phyloP scores from a whole-genome alignment of 2,797 vertebrate genomes.

The Borostomias antarcticus region DNA sequence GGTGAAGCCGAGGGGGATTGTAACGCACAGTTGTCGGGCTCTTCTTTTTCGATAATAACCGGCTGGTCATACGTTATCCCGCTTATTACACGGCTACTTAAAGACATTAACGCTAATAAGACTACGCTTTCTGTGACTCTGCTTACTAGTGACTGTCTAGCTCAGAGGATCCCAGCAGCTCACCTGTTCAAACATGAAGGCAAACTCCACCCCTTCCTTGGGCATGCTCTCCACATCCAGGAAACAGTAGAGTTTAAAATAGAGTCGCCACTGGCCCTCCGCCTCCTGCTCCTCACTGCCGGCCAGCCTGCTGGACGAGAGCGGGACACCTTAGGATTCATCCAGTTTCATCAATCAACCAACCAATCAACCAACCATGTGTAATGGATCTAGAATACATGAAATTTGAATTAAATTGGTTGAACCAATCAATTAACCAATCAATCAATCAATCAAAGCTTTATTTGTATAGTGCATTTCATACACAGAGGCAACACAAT shows the following conservation, averaged over 20 bases:
- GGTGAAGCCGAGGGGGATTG: no score
- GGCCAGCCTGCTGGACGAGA: constrained; percentile 74
- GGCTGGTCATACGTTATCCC: no score
- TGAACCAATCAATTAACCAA: neutral
- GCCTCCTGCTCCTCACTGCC: constrained; percentile 82
- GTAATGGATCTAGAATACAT: no score
- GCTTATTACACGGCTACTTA: neutral
- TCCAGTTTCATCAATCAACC: neutral
- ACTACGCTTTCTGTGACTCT: neutral
- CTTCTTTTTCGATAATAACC: no score
- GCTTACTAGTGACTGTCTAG: neutral
- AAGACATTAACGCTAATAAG: neutral
- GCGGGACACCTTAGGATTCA: neutral
- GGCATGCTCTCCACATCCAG: constrained; percentile 91
- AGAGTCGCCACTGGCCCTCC: constrained; percentile 86
- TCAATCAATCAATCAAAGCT: neutral
- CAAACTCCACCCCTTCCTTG: constrained; percentile 91
- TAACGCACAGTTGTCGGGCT: no score
- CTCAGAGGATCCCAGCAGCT: neutral
- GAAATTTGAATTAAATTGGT: no score
- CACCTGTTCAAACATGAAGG: constrained; percentile 97
- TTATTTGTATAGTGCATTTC: no score
- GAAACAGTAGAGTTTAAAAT: constrained; percentile 95
- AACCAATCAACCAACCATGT: no score
- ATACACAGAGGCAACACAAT: no score